A percentile compares a stretch with the other conserved stretches of the same genome.
Evolutionary conservation across 2,888 invertebrate species (phyloP).

Genomic region (Dryobota labecula): DNA sequence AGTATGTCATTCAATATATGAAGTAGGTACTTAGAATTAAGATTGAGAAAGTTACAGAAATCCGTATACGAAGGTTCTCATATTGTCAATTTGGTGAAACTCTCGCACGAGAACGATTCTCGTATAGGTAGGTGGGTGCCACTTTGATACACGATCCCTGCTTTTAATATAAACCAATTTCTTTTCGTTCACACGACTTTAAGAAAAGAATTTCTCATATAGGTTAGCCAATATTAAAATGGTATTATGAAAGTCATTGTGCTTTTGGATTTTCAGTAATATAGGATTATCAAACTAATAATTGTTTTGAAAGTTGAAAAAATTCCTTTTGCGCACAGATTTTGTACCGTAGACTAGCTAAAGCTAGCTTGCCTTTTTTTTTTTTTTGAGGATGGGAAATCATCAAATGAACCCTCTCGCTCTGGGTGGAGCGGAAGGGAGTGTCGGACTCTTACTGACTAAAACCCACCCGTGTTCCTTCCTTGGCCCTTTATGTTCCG

Average conservation of each 20-base stretch:
- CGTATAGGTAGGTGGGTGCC: constrained; percentile 21
- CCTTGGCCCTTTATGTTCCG: no score
- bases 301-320: background rate
- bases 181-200: constrained; percentile 37
- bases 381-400: no score
- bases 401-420: no score
- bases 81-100: constrained; percentile 60
- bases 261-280: background rate
- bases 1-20: constrained; percentile 24
- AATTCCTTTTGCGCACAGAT: background rate
- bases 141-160: constrained; percentile 62
- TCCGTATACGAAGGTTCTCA: constrained; percentile 39
- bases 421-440: no score
- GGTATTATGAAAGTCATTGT: constrained; percentile 24
- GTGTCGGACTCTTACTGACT: no score
- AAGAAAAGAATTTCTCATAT: constrained; percentile 49
- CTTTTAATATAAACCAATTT: constrained; percentile 58
- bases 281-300: constrained; percentile 12
- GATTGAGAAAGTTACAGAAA: constrained; percentile 58
- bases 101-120: constrained; percentile 28
- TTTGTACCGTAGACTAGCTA: background rate
- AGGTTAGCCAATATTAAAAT: constrained; percentile 24
- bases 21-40: constrained; percentile 42
- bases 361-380: no score
- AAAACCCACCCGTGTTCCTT: no score